phyloP scores from a whole-genome alignment of 2,113 vertebrate species.

The Cyanoramphus novaezelandiae region DNA sequence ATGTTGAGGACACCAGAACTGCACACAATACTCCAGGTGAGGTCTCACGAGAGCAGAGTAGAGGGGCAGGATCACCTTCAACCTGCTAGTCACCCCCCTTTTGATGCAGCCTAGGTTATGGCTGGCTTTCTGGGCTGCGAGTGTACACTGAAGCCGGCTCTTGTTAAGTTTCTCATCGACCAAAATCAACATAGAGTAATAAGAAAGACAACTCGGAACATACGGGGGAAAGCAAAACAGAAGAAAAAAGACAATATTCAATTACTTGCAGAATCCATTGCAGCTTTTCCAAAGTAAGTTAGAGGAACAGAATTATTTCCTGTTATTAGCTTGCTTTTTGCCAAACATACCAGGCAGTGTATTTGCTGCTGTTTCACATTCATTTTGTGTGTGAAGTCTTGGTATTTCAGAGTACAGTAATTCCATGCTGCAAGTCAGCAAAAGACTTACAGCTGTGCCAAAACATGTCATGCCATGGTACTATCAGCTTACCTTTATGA shows the following conservation, averaged over 20 bases:
- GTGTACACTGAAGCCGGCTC: no score
- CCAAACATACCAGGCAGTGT: neutral
- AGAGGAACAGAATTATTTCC: neutral
- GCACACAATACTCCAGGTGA: no score
- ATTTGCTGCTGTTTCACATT: neutral
- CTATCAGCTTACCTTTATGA: neutral
- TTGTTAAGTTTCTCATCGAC: no score
- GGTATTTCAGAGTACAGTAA: neutral
- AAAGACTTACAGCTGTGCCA: neutral
- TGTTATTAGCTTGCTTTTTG: neutral
- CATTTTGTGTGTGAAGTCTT: neutral
- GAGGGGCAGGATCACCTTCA: no score
- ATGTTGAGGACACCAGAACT: no score
- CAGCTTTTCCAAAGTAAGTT: slow-evolving; percentile 30
- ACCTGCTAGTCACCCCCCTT: no score
- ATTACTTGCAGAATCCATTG: neutral
- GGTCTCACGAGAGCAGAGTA: no score
- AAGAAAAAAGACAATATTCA: neutral
- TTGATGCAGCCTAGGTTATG: no score
- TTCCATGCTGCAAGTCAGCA: neutral
- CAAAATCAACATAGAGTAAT: neutral
- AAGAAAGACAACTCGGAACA: neutral
- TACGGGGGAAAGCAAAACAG: no score
- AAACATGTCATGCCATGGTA: neutral
- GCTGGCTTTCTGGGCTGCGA: no score